Conservation (phyloP, 1,140 invertebrate genomes). For the Dinoponera quadriceps region DNA sequence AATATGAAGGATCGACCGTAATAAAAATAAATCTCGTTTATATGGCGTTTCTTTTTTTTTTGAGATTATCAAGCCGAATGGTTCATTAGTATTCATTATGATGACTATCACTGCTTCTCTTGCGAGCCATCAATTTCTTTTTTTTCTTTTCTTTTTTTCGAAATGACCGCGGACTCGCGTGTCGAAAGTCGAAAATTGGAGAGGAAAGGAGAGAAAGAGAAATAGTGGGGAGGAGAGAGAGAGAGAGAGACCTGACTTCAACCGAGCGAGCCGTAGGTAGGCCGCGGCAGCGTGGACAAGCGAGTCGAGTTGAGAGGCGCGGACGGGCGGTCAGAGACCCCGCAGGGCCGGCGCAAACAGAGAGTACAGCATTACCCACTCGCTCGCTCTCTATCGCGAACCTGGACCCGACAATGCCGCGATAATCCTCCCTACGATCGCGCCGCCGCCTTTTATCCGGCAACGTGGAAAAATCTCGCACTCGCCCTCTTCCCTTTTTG, state of each 20-base stretch:
- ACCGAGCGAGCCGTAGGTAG: constrained; percentile 78
- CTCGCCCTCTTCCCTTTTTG: constrained; percentile 37
- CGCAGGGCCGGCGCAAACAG: constrained; percentile 85
- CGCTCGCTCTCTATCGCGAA: constrained; percentile 82
- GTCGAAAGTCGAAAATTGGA: constrained; percentile 38
- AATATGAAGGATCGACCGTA: too few species aligned
- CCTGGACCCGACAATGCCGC: constrained; percentile 83
- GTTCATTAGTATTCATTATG: too few species aligned
- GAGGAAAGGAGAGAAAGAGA: constrained; percentile 19
- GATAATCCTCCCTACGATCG: constrained; percentile 77
- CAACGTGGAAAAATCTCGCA: constrained; percentile 63
- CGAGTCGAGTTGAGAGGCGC: constrained; percentile 84
- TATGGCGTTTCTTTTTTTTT: too few species aligned
- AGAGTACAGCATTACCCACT: constrained; percentile 84
- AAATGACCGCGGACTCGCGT: not conserved
- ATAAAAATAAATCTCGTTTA: too few species aligned
- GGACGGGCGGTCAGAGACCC: constrained; percentile 86
- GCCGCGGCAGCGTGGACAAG: constrained; percentile 78
- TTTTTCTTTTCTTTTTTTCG: constrained; percentile 1
- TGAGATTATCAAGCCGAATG: too few species aligned
- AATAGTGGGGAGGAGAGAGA: constrained; percentile 39
- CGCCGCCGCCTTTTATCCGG: constrained; percentile 70
- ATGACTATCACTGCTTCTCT: too few species aligned
- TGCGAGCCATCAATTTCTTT: not conserved
- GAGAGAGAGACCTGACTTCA: constrained; percentile 73